Evolutionary conservation across 2,113 vertebrate genomes (phyloP), one percentile per base, ranked within the genome.

Genomic region (Todiramphus saurophagus): DNA sequence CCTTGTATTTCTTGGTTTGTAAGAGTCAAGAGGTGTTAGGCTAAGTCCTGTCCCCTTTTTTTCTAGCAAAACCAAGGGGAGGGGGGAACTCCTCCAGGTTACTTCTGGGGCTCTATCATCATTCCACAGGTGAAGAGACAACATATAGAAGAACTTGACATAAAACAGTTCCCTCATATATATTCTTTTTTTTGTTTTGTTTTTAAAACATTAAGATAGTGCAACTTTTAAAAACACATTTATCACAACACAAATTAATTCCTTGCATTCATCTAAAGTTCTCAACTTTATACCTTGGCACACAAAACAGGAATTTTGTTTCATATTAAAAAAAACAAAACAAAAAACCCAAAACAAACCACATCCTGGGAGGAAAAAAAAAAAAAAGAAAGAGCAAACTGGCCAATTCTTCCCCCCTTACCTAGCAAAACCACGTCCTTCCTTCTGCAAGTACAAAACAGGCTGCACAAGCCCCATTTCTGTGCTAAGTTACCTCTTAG

Each of bases 161-260:
- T 97, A 96, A 97, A 98, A 97, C 97, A 98, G 97, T 98, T 98
- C 98, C 98, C 98, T 98, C 98, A 97, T 97, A 96, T 94, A 97
- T 97, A 95, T 76, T 94, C 96, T 95, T 94, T 64, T 66, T 39
- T 27, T 63, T 48, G 13, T 20, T 44, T 60, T 23, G 37, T 39
- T 97, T 96, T 94, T 43, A 67, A 97, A 98, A 99, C 98, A 98
- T 98, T 98, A 98, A 98, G 98, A 98, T 99, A 99, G 99, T 99
- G 99, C 99, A 99, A 99, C 98, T 98, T 99, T 97, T 97, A 59
- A 98, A 97, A 98, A 98, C 97, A 98, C 95, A 97, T 96, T 95
- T 96, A 96, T 96, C 97, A 98, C 98, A 98, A 98, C 97, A 98
- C 95, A 95, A 96, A 98, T 98, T 96, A 97, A 95, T 94, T 97